These are phyloP conservation scores for Botia kubotai DNA, from an alignment of 2,797 vertebrate species.

Conservation along the genomic window DNA sequence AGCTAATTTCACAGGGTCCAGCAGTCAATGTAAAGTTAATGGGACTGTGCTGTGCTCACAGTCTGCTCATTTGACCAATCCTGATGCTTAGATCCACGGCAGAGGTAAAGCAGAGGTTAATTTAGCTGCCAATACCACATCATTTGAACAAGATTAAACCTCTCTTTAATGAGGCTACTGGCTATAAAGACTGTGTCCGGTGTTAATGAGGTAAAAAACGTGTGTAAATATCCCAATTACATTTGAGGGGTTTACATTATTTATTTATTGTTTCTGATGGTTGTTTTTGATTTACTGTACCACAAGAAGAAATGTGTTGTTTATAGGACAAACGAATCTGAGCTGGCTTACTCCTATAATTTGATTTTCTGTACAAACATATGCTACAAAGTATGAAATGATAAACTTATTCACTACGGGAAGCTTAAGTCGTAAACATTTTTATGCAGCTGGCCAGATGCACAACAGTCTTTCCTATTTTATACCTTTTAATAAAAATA, in stretches of 20 bases:
- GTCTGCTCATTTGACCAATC: background rate
- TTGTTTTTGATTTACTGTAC: background rate
- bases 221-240: conserved; percentile 18
- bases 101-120: conserved; percentile 40
- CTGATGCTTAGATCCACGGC: conserved; percentile 3
- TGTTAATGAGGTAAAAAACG: conserved; percentile 29
- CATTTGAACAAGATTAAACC: conserved; percentile 33
- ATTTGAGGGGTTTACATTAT: conserved; percentile 6
- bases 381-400: background rate
- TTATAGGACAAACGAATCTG: conserved; percentile 30
- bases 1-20: conserved; percentile 1
- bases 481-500: background rate
- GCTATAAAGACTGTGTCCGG: conserved; percentile 13
- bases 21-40: conserved; percentile 29
- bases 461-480: background rate
- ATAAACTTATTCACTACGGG: background rate
- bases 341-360: background rate
- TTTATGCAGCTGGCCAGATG: background rate
- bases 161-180: conserved; percentile 18
- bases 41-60: background rate
- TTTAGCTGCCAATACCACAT: conserved; percentile 42
- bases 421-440: background rate
- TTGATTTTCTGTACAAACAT: background rate
- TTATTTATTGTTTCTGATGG: background rate
- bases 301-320: conserved; percentile 14